Percentiles rank a stretch among this genome's conserved stretches.
Evolutionary conservation across 2,888 invertebrate species (phyloP).

Genomic region (Listrodromus nycthemerus): DNA sequence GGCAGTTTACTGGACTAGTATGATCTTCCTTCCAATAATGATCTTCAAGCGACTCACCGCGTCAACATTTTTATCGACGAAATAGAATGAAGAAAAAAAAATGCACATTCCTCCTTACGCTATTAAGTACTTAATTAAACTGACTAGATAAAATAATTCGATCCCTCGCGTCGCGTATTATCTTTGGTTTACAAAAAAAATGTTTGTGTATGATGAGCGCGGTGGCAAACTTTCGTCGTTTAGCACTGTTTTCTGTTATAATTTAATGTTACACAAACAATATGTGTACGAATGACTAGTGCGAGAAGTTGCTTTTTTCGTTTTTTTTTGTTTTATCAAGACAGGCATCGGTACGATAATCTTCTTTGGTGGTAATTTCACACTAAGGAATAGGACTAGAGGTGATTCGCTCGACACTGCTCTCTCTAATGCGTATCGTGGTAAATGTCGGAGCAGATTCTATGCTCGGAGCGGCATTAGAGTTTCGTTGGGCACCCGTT

Average conservation of each 20-base stretch:
- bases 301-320: slow-evolving; percentile 71
- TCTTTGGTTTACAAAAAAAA: slow-evolving; percentile 58
- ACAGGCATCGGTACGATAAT: slow-evolving; percentile 72
- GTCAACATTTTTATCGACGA: slow-evolving; percentile 17
- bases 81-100: slow-evolving; percentile 53
- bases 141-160: slow-evolving; percentile 76
- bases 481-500: slow-evolving; percentile 63
- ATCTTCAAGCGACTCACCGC: background rate
- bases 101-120: slow-evolving; percentile 83
- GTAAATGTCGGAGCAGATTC: slow-evolving; percentile 80
- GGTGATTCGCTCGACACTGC: slow-evolving; percentile 84
- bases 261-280: slow-evolving; percentile 68
- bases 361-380: slow-evolving; percentile 67
- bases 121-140: slow-evolving; percentile 82
- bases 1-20: slow-evolving; percentile 63
- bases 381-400: slow-evolving; percentile 84
- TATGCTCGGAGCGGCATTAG: slow-evolving; percentile 69
- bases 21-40: background rate
- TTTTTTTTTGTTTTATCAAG: slow-evolving; percentile 66
- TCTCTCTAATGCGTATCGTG: slow-evolving; percentile 83
- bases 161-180: slow-evolving; percentile 49
- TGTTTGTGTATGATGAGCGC: slow-evolving; percentile 37
- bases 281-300: slow-evolving; percentile 82
- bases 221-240: slow-evolving; percentile 56
- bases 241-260: slow-evolving; percentile 47